phyloP scores from a whole-genome alignment of 2,888 invertebrate species.

The Polydrusus pterygomalis region DNA sequence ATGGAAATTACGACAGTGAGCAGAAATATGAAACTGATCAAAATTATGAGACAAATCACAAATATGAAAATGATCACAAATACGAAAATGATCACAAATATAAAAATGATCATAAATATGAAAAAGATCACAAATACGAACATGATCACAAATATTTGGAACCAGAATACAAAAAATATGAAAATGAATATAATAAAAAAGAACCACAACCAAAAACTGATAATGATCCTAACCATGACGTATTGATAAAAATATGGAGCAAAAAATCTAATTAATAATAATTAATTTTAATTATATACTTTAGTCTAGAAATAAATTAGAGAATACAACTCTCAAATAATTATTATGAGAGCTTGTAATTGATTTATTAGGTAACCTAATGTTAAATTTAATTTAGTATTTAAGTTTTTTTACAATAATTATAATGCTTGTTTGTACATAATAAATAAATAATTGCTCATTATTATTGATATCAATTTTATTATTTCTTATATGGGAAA shows the following conservation, averaged over 20 bases:
- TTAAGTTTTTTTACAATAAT: too few species aligned
- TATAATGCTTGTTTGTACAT: too few species aligned
- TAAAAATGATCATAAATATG: too few species aligned
- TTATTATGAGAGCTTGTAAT: too few species aligned
- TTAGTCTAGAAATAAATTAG: too few species aligned
- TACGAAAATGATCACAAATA: background rate
- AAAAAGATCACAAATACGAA: background rate
- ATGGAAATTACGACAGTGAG: background rate
- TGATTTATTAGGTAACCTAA: too few species aligned
- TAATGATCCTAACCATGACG: background rate
- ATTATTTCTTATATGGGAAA: too few species aligned
- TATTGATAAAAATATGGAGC: constrained; percentile 3
- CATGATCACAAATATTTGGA: background rate
- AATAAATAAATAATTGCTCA: too few species aligned
- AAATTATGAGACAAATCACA: background rate
- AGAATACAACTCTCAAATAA: too few species aligned
- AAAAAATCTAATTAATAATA: background rate
- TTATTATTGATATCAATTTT: too few species aligned
- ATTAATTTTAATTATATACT: too few species aligned
- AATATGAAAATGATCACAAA: background rate
- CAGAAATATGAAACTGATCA: background rate
- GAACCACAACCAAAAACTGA: background rate
- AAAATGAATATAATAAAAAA: background rate
- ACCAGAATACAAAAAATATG: background rate
- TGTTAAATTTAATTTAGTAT: too few species aligned